Conservation (phyloP, 2,888 invertebrate species). For the Hyppa rectilinea region DNA sequence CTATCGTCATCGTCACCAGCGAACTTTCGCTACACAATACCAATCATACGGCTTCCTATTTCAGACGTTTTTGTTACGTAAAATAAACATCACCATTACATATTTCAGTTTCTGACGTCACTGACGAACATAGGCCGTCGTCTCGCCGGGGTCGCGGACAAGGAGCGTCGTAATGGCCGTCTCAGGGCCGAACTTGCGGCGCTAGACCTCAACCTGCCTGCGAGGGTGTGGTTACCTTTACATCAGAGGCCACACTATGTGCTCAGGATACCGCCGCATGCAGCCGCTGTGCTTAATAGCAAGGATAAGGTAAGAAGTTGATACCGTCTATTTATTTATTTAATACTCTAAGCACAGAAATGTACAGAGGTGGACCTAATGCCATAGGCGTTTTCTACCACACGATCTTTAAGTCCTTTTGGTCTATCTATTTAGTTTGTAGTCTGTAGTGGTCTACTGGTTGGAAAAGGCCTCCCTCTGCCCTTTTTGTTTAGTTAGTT, state of each 20-base stretch:
- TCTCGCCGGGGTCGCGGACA: conserved; percentile 85
- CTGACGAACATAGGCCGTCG: conserved; percentile 86
- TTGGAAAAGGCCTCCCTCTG: not conserved
- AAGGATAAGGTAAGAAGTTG: conserved; percentile 94
- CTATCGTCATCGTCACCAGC: not conserved
- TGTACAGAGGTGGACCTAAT: too few species aligned
- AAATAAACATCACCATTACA: conserved; percentile 45
- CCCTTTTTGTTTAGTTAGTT: not conserved
- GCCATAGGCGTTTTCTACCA: too few species aligned
- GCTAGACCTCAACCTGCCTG: conserved; percentile 99
- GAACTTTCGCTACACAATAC: conserved; percentile 9
- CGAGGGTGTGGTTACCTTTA: conserved; percentile 99
- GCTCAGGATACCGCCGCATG: conserved; percentile 98
- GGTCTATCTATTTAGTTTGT: not conserved
- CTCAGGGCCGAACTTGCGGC: conserved; percentile 98
- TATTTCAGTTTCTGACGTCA: conserved; percentile 84
- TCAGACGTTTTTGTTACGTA: conserved; percentile 36
- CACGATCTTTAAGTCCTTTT: too few species aligned
- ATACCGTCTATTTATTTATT: not conserved
- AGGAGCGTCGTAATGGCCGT: conserved; percentile 97
- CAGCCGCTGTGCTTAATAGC: conserved; percentile 99
- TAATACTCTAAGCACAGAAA: too few species aligned
- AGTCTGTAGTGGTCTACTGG: not conserved
- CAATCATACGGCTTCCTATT: not conserved
- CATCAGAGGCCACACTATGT: conserved; percentile 97